Evolutionary conservation across 1,140 invertebrate genomes (phyloP).

Genomic region (Pseudomyrmex gracilis): DNA sequence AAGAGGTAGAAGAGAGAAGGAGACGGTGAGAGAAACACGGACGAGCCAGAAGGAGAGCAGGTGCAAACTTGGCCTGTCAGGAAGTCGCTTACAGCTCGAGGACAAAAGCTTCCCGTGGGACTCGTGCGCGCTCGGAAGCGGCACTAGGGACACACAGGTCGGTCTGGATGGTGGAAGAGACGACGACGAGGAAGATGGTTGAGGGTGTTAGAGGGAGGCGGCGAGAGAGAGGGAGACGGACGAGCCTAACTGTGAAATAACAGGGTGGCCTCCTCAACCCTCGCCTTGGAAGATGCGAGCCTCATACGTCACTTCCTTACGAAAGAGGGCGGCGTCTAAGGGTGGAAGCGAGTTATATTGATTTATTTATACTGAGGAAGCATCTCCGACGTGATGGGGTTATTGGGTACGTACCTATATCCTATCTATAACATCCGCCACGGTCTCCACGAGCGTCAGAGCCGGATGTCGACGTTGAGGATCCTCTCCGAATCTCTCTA

Average conservation of each 20-base stretch:
- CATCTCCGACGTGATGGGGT: slow-evolving; percentile 78
- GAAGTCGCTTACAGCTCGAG: slow-evolving; percentile 86
- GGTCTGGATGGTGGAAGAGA: slow-evolving; percentile 71
- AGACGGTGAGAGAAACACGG: slow-evolving; percentile 57
- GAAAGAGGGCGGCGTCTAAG: slow-evolving; percentile 69
- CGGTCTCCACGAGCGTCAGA: neutral
- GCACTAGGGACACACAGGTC: slow-evolving; percentile 69
- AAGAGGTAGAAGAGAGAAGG: slow-evolving; percentile 55
- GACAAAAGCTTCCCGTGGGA: slow-evolving; percentile 85
- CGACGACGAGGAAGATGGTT: slow-evolving; percentile 72
- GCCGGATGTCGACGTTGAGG: slow-evolving; percentile 21
- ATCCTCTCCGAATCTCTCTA: slow-evolving; percentile 27
- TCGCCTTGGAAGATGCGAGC: slow-evolving; percentile 76
- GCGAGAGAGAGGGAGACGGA: slow-evolving; percentile 56
- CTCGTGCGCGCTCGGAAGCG: slow-evolving; percentile 78
- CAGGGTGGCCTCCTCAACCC: slow-evolving; percentile 78
- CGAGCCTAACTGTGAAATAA: slow-evolving; percentile 85
- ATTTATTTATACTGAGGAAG: slow-evolving; percentile 83
- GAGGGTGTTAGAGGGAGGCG: slow-evolving; percentile 65
- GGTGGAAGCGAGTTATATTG: slow-evolving; percentile 81
- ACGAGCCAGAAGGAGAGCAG: slow-evolving; percentile 80
- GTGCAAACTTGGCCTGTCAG: slow-evolving; percentile 85
- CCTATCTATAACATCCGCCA: slow-evolving; percentile 52
- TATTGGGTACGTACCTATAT: slow-evolving; percentile 80
- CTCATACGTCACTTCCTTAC: slow-evolving; percentile 83